Base-by-base conservation (phyloP, 2,113 vertebrate genomes). In the Gorsachius goisagi region DNA sequence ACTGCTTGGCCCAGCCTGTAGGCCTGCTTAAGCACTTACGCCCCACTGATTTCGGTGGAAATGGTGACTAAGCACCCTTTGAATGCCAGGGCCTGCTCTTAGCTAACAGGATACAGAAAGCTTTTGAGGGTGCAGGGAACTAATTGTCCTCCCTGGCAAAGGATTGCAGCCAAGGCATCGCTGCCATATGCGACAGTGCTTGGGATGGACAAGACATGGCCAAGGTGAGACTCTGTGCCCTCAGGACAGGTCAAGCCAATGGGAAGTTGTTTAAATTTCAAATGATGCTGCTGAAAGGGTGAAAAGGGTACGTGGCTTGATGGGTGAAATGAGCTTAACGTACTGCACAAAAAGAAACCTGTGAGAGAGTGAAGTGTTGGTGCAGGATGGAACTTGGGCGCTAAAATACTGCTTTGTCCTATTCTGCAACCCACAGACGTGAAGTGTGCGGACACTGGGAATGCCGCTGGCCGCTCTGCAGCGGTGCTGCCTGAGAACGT, bases 121-220 rank as follows among this genome's bases (percentile, higher is more conserved):
- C 37, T 77, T 71, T 69, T 5, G 16, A 69, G 2, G 8, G 13
- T 66, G 37, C 35, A 80, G 58, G 33, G 15, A 76, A 26, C 28
- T 18, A 22, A 44, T 37, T 4, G 8, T 35, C 27, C 33, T 53
- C 27, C 68, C n/a, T 55, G 56, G 41, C 27, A 62, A 58, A 67
- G 73, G 71, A 37, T 1, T 52, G 20, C 37, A 80, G 49, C 67
- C 62, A 35, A 71, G 45, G 32, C 9, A 59, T 12, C 32, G 14
- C 22, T 81, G 53, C 20, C 27, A 35, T 26, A 16, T 0, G 1
- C 3, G 2, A 16, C 4, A 45, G 28, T 6, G 5, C 30, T 62
- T 69, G 24, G 28, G 35, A 69, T 10, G 39, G 45, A 35, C 24
- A 59, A 55, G 19, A 49, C 0, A 2, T 26, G 73, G 44, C 27